A percentile compares a stretch with the other conserved stretches of the same genome.
Conservation (phyloP, 2,113 vertebrate species). For the Passer montanus region DNA sequence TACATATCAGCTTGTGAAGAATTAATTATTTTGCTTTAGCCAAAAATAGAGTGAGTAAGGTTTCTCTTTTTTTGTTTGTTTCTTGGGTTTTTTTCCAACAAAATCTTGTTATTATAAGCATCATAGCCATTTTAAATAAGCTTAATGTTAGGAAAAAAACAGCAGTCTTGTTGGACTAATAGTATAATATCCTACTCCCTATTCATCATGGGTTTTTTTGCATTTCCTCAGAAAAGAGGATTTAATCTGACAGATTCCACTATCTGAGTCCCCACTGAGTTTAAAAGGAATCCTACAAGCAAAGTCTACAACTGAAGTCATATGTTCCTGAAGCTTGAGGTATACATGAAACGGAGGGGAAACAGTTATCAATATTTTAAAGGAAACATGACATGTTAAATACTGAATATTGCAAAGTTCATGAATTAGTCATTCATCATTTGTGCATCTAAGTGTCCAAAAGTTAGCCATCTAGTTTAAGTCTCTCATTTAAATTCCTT, state of each 20-base stretch:
- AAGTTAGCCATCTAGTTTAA: neutral
- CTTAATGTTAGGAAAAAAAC: neutral
- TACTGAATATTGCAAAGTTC: neutral
- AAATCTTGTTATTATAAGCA: neutral
- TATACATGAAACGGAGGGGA: neutral
- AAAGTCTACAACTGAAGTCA: neutral
- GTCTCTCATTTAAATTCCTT: neutral
- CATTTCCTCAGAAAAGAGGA: neutral
- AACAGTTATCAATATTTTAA: neutral
- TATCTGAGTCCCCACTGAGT: neutral
- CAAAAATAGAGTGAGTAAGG: fast-evolving
- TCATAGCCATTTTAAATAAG: neutral
- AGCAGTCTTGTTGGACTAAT: neutral
- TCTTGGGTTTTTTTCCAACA: neutral
- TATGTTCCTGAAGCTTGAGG: neutral
- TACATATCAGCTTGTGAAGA: neutral
- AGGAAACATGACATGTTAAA: neutral
- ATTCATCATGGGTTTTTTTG: neutral
- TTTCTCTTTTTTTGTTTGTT: neutral
- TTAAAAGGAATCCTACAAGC: neutral
- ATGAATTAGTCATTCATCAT: neutral
- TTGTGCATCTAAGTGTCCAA: neutral
- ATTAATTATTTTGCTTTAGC: neutral
- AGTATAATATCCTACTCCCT: neutral
- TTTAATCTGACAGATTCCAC: neutral